Percentiles rank a stretch among this genome's conserved stretches.
Conservation (phyloP, 1,140 invertebrate species). For the Riptortus pedestris region DNA sequence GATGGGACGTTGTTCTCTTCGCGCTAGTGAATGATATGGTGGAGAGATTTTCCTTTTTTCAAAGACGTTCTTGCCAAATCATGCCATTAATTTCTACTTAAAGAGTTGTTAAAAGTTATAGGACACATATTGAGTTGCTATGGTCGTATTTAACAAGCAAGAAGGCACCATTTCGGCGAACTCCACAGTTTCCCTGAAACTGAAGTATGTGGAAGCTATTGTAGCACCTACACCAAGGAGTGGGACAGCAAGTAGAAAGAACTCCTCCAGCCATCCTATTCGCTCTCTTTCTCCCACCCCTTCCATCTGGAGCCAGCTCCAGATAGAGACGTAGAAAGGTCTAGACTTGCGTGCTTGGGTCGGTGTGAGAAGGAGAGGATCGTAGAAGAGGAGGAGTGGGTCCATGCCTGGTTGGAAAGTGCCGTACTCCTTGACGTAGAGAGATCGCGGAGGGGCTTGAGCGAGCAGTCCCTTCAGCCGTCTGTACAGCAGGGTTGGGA, state of each 20-base stretch:
- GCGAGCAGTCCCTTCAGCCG: slow-evolving; percentile 39
- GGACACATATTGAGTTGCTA: slow-evolving; percentile 30
- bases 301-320: background rate
- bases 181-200: slow-evolving; percentile 26
- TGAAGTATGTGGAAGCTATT: slow-evolving; percentile 27
- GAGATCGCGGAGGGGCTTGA: background rate
- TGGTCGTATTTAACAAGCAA: slow-evolving; percentile 29
- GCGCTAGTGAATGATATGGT: no score
- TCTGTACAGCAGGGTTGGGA: slow-evolving; percentile 72
- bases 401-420: background rate
- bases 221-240: slow-evolving; percentile 28
- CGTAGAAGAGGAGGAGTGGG: background rate
- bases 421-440: no score
- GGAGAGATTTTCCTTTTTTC: no score
- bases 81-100: no score
- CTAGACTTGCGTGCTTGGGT: background rate
- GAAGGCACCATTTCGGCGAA: slow-evolving; percentile 31
- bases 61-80: no score
- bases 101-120: no score
- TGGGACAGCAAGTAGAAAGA: slow-evolving; percentile 16
- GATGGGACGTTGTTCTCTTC: no score
- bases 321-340: background rate
- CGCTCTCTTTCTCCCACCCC: slow-evolving; percentile 15
- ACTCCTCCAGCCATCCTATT: slow-evolving; percentile 3
- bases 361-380: background rate